Conservation (phyloP, 2,797 vertebrate species). For the Premnoplex brunnescens region DNA sequence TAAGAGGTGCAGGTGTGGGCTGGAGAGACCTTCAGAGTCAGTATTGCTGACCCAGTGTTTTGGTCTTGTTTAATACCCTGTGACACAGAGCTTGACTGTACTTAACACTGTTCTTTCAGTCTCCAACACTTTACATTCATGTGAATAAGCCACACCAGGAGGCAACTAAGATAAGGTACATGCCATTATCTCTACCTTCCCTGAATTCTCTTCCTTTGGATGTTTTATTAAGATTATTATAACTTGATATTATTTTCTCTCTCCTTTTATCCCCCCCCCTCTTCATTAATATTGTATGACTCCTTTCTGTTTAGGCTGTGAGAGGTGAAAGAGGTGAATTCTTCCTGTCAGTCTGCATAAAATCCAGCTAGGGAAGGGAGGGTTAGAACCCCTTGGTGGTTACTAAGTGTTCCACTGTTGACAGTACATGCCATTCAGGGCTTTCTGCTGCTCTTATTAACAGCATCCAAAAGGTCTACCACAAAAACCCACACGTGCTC, state of each 20-base stretch:
- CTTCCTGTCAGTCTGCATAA: not conserved
- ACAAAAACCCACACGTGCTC: not conserved
- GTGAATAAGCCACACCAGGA: not conserved
- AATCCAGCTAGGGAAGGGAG: not conserved
- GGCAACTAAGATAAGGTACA: conserved; percentile 2
- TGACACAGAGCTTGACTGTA: not conserved
- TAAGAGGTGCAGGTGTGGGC: not conserved
- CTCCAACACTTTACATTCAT: not conserved
- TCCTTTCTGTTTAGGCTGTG: not conserved
- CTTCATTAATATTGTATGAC: conserved; percentile 30
- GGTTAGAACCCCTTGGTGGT: not conserved
- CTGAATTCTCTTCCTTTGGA: not conserved
- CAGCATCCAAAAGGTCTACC: not conserved
- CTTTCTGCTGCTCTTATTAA: not conserved
- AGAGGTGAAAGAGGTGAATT: not conserved
- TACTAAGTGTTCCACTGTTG: not conserved
- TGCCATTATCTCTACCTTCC: not conserved
- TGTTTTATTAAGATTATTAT: not conserved
- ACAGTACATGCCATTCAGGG: not conserved
- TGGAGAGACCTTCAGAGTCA: not conserved
- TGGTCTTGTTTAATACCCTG: not conserved
- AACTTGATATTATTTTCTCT: not conserved
- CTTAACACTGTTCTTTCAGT: not conserved
- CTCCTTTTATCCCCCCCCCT: not conserved
- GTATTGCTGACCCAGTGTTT: not conserved